Percentiles rank a stretch among this genome's conserved stretches.
Conservation (phyloP, 1,140 invertebrate genomes). For the Meloidogyne exigua region DNA sequence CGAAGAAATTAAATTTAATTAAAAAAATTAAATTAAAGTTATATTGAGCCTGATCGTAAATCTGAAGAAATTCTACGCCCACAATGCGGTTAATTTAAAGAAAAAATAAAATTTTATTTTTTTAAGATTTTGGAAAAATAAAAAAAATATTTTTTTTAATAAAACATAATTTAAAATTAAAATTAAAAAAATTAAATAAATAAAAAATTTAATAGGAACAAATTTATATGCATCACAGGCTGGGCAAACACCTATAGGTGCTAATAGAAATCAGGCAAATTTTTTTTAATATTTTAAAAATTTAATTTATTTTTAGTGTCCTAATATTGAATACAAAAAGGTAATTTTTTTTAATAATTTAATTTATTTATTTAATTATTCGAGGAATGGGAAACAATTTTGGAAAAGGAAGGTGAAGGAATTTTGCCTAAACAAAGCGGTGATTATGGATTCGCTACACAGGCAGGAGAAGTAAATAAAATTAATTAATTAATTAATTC, state of each 20-base stretch:
- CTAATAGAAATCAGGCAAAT: constrained; percentile 42
- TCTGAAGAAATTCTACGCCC: constrained; percentile 37
- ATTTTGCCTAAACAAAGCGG: constrained; percentile 62
- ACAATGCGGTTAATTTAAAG: background rate
- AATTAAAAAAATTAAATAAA: too few relatives aligned
- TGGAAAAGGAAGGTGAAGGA: constrained; percentile 63
- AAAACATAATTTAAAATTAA: background rate
- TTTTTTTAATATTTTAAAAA: background rate
- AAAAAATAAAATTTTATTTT: too few relatives aligned
- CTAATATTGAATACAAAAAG: constrained; percentile 59
- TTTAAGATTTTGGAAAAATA: too few relatives aligned
- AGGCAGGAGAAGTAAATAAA: constrained; percentile 58
- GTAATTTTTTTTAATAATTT: background rate
- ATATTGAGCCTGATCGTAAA: constrained; percentile 57
- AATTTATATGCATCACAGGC: constrained; percentile 62
- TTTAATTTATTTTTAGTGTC: constrained; percentile 37
- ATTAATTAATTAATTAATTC: background rate
- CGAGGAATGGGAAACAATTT: constrained; percentile 61
- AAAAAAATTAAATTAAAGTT: constrained; percentile 39
- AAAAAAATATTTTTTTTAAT: too few relatives aligned
- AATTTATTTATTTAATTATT: background rate
- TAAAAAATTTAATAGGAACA: constrained; percentile 40
- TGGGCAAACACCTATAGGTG: constrained; percentile 58
- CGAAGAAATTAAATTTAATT: background rate
- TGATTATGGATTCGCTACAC: constrained; percentile 61